Conservation (phyloP, 2,113 vertebrate genomes). For the Ascaphus truei region DNA sequence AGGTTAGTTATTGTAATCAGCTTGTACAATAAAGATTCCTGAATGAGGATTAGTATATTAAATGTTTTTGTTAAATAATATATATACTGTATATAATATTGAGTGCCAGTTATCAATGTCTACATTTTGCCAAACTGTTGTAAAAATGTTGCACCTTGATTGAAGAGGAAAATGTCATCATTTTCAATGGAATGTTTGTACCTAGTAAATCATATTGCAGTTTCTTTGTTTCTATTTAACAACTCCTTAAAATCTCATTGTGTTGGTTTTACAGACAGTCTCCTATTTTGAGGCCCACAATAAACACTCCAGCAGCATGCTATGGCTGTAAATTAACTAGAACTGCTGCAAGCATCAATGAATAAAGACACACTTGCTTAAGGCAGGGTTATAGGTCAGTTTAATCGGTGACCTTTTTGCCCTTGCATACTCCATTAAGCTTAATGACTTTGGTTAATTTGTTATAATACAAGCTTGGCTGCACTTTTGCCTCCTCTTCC, state of each 20-base stretch:
- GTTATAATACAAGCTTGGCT: slow-evolving; percentile 26
- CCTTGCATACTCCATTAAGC: slow-evolving; percentile 26
- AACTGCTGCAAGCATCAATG: slow-evolving; percentile 16
- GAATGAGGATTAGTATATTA: too few relatives aligned
- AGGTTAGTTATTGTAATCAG: too few relatives aligned
- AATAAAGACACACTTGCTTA: slow-evolving; percentile 27
- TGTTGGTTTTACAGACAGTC: neutral
- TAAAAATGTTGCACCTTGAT: too few relatives aligned
- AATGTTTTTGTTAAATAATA: too few relatives aligned
- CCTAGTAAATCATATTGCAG: neutral
- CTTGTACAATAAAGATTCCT: too few relatives aligned
- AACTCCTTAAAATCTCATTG: neutral
- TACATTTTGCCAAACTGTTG: too few relatives aligned
- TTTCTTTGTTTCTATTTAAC: neutral
- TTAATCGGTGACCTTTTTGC: slow-evolving; percentile 24
- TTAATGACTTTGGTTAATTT: slow-evolving; percentile 32
- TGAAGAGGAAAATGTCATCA: too few relatives aligned
- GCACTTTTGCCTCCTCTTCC: slow-evolving; percentile 14
- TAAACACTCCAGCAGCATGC: slow-evolving; percentile 11
- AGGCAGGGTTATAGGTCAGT: slow-evolving; percentile 25
- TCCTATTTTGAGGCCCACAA: neutral
- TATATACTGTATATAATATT: too few relatives aligned
- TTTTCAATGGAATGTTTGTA: neutral
- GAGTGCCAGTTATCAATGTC: too few relatives aligned
- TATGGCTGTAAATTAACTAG: slow-evolving; percentile 15